Base-by-base conservation (phyloP, 2,113 vertebrate genomes). In the Muscicapa adusta region DNA sequence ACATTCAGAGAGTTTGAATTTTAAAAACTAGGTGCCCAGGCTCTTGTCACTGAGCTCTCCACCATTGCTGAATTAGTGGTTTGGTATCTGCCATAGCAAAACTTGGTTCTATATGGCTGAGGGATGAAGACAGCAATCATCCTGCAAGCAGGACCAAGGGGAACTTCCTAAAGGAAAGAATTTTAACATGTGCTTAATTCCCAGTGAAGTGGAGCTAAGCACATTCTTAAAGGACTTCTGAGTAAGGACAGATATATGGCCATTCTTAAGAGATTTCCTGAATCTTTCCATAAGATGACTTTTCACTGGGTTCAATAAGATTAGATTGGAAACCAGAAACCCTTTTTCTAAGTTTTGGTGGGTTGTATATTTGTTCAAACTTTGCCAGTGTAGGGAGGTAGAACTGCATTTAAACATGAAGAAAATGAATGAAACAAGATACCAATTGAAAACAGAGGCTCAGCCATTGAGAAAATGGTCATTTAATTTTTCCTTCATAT, bases 361-460 rank as follows among this genome's bases (percentile, higher is more conserved):
- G 47, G n/a, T 63, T 88, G 90, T 94, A 78, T 95, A 91, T 96
- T 96, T 94, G 67, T 84, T 91, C 90, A 91, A 48, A 88, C 40
- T 70, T 91, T 80, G 56, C 79, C 75, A 81, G 13, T 1, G 5
- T 40, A 24, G 20, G 25, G 80, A 66, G 75, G 36, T 67, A 86
- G 36, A 91, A 90, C 36, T 77, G 56, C 79, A 75, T 93, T 92
- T 93, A 91, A 93, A 90, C 51, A 81, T 0, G 1, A 82, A 82
- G 77, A 90, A 96, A 95, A 94, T 68, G 9, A 93, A 67, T 75
- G 95, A 94, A 96, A 97, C 82, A 90, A 91, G 93, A 97, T 63
- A 94, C 60, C 92, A 92, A 95, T 96, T 95, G 91, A 90, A 96
- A 97, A 90, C 95, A 95, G 93, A 90, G 72, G 38, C 45, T 86